Evolutionary conservation across 2,888 invertebrate species (phyloP).

Genomic region (Bellardia bayeri): DNA sequence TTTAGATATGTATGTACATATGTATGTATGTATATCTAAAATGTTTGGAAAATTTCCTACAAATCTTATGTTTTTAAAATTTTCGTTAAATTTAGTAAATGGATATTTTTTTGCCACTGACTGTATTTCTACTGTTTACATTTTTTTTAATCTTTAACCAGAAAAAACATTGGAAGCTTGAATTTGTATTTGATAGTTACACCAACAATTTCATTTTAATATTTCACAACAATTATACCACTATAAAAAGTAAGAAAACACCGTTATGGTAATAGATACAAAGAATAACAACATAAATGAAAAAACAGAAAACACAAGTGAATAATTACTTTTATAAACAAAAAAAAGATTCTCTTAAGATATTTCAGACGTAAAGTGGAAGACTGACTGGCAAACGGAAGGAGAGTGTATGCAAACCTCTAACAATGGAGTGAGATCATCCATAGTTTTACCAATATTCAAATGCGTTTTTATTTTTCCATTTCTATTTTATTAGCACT

Average conservation of each 20-base stretch:
- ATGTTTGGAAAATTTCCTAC: too few species aligned
- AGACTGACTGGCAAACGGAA: conserved; percentile 12
- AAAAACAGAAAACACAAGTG: neutral
- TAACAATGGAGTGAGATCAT: conserved; percentile 61
- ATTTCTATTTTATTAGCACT: conserved; percentile 33
- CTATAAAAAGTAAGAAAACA: neutral
- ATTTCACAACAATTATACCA: neutral
- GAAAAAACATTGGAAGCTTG: neutral
- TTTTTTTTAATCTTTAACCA: neutral
- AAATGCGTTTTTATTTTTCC: conserved; percentile 47
- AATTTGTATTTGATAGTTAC: neutral
- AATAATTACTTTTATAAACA: conserved; percentile 6
- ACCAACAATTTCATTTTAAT: neutral
- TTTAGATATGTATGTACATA: too few species aligned
- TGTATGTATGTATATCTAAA: too few species aligned
- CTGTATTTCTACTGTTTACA: conserved; percentile 2
- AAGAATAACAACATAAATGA: neutral
- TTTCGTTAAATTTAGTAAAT: too few species aligned
- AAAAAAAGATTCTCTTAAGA: neutral
- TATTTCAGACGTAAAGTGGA: neutral
- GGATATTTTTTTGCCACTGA: neutral
- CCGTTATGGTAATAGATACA: neutral
- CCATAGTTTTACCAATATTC: conserved; percentile 35
- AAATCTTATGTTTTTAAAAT: too few species aligned
- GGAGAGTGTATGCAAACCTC: conserved; percentile 18